Evolutionary conservation across 2,888 invertebrate genomes (phyloP).

Genomic region (Kryphioiulus occultus): DNA sequence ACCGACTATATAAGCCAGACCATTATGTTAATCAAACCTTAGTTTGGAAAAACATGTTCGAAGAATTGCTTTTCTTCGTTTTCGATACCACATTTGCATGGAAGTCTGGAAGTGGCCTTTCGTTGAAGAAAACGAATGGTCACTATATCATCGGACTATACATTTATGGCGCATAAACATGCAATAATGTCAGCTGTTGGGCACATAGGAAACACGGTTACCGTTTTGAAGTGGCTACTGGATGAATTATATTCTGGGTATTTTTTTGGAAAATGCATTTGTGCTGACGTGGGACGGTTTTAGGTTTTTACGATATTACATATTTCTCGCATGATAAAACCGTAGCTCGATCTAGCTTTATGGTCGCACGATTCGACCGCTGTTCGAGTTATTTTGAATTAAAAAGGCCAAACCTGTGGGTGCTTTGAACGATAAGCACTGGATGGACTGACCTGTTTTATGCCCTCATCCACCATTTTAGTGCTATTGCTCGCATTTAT

Average conservation of each 20-base stretch:
- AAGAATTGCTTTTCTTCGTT: too few relatives aligned
- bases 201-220: background rate
- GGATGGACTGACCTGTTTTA: background rate
- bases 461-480: background rate
- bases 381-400: background rate
- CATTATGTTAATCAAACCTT: too few relatives aligned
- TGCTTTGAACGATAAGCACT: background rate
- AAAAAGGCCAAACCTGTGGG: background rate
- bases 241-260: background rate
- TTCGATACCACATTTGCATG: too few relatives aligned
- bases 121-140: too few relatives aligned
- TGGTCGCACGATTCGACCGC: background rate
- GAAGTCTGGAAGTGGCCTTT: too few relatives aligned
- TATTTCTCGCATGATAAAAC: conserved; percentile 17
- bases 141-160: too few relatives aligned
- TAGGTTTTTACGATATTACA: conserved; percentile 2
- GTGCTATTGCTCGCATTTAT: background rate
- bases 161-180: background rate
- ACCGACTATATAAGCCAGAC: too few relatives aligned
- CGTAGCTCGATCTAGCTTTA: background rate
- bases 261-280: background rate
- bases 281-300: background rate
- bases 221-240: background rate
- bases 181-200: background rate
- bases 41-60: too few relatives aligned